These are phyloP conservation scores for Rhinoderma darwinii DNA, from an alignment of 2,113 vertebrate genomes.

Conservation along the genomic window DNA sequence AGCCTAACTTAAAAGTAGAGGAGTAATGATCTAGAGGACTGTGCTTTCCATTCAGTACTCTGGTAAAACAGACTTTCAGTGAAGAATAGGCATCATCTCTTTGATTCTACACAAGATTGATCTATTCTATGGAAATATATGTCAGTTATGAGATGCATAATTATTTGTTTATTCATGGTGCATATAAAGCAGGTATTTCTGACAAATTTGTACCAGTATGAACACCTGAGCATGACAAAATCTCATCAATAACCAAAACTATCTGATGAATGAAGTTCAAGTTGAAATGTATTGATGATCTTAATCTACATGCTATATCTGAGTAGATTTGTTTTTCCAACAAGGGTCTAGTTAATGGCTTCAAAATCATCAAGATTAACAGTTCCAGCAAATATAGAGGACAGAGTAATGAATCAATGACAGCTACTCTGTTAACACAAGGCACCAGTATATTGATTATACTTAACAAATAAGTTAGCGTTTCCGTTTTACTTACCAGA, in stretches of 20 bases:
- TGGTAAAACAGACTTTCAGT: too few relatives aligned
- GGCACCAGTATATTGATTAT: neutral
- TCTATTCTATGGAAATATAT: neutral
- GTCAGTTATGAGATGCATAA: neutral
- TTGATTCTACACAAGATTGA: neutral
- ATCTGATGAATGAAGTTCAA: neutral
- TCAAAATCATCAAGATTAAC: conserved; percentile 30
- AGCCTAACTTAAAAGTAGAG: too few relatives aligned
- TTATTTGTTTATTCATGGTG: neutral
- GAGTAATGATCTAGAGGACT: too few relatives aligned
- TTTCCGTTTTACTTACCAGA: neutral
- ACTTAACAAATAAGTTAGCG: neutral
- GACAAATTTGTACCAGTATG: neutral
- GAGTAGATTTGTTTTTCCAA: conserved; percentile 18
- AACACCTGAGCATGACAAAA: neutral
- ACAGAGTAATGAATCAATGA: conserved; percentile 30
- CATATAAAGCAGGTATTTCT: conserved; percentile 12
- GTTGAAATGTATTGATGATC: conserved; percentile 39
- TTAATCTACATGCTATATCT: neutral
- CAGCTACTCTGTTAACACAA: neutral
- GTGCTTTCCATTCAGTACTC: too few relatives aligned
- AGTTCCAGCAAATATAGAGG: conserved; percentile 16
- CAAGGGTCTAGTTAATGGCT: conserved; percentile 41
- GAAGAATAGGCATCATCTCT: neutral
- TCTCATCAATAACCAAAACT: conserved; percentile 3